Conservation (phyloP, 2,888 invertebrate genomes). For the Busseola fusca region DNA sequence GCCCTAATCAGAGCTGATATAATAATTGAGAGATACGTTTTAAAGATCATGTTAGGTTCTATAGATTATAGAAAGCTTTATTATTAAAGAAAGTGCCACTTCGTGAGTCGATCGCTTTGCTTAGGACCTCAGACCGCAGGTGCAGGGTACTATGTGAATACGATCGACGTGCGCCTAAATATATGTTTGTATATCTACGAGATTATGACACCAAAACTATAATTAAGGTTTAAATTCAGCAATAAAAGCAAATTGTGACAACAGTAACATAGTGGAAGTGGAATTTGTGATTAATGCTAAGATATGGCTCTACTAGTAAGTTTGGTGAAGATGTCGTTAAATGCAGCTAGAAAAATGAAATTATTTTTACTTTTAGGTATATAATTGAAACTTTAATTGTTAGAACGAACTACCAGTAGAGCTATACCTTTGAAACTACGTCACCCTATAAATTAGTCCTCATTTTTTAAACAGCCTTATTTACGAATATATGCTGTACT, state of each 20-base stretch:
- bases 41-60: conserved; percentile 60
- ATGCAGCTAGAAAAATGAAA: conserved; percentile 34
- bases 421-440: conserved; percentile 33
- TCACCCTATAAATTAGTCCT: conserved; percentile 38
- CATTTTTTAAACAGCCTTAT: not conserved
- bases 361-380: conserved; percentile 22
- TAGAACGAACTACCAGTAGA: conserved; percentile 31
- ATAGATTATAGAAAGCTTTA: conserved; percentile 63
- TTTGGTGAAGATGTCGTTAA: not conserved
- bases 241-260: conserved; percentile 65
- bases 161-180: conserved; percentile 55
- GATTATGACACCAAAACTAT: conserved; percentile 86
- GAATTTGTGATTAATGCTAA: conserved; percentile 45
- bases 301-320: conserved; percentile 42
- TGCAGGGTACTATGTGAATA: conserved; percentile 29
- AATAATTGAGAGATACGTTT: conserved; percentile 44
- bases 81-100: conserved; percentile 51
- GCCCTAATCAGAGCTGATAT: conserved; percentile 17
- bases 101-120: conserved; percentile 51
- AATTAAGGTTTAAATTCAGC: conserved; percentile 67
- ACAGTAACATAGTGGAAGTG: conserved; percentile 17
- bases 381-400: conserved; percentile 12
- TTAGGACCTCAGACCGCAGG: conserved; percentile 29
- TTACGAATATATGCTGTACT: not conserved
- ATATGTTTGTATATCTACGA: conserved; percentile 71